These are phyloP conservation scores for Tipula unca DNA, from an alignment of 2,888 invertebrate genomes.

Conservation along the genomic window DNA sequence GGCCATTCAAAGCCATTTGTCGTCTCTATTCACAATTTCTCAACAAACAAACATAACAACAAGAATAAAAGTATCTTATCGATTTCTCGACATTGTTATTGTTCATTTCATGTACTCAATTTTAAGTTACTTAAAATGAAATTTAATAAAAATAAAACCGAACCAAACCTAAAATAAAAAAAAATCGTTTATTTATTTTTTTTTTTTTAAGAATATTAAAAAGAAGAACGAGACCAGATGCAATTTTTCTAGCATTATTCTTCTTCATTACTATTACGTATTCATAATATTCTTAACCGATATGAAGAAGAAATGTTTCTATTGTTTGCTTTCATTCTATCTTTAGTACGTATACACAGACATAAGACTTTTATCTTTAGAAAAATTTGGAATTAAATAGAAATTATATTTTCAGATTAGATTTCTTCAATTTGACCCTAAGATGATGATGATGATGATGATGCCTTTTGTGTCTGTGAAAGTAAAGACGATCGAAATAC, in stretches of 20 bases:
- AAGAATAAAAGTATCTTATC: neutral
- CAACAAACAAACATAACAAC: neutral
- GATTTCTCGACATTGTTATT: neutral
- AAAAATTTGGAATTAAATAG: neutral
- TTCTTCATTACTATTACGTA: neutral
- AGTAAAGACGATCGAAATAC: neutral
- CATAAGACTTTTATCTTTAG: neutral
- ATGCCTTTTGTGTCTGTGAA: neutral
- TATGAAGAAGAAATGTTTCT: neutral
- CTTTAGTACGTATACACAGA: neutral
- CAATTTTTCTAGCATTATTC: neutral
- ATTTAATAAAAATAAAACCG: neutral
- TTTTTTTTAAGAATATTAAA: neutral
- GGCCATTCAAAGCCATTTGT: constrained; percentile 14
- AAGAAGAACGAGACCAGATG: neutral
- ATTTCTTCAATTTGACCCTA: neutral
- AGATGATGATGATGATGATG: too few relatives aligned
- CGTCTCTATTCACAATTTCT: neutral
- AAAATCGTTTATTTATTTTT: neutral
- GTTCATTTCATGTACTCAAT: constrained; percentile 14
- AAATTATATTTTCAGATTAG: constrained; percentile 14
- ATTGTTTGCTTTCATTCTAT: neutral
- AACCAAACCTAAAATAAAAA: neutral
- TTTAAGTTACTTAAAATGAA: neutral
- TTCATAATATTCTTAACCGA: neutral